Evolutionary conservation across 2,113 vertebrate genomes (phyloP), one percentile per base, ranked within the genome.

Genomic region (Bujurquina vittata): DNA sequence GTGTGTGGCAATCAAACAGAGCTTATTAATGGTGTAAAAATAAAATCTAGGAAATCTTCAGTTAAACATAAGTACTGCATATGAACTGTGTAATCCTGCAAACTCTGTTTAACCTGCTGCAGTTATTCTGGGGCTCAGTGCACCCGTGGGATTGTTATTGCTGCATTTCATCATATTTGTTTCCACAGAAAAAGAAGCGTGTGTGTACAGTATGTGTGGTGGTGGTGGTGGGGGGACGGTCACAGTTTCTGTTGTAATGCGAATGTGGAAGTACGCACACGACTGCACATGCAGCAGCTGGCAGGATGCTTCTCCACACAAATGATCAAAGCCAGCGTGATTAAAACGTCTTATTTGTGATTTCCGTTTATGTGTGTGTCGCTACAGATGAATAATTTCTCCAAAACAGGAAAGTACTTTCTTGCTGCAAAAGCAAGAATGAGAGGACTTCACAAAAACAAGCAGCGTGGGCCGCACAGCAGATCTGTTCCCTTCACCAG

Each of bases 301-400:
- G 12, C 77, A 85, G 74, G 56, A 56, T 57, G 57, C 26, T 1
- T 76, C 56, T 62, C 46, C 43, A 52, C 79, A 81, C 58, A 74
- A 26, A 37, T 59, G 55, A 83, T 79, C 31, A 79, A 22, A 75
- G 75, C 58, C 40, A 37, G 58, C 22, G 2, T 43, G 26, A 49
- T 52, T 72, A 72, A 52, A 49, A 22, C 49, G 35, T 49, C 17
- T 29, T 77, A 46, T 78, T 80, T 49, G 8, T 73, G 18, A 59
- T 23, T 52, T 80, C 33, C 72, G 37, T 60, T 37, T 59, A 14
- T 72, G 22, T 49, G 40, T 29, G 65, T 10, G 29, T 67, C 43
- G 10, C 18, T 40, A 43, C 52, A 57, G 77, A 46, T n/a, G 46
- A 46, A 72, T 26, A 72, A 72, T n/a, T 72, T 52, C 46, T 54